Percentiles rank a stretch among this genome's conserved stretches.
phyloP scores from a whole-genome alignment of 2,888 invertebrate genomes.

The Ptychoptera contaminata region DNA sequence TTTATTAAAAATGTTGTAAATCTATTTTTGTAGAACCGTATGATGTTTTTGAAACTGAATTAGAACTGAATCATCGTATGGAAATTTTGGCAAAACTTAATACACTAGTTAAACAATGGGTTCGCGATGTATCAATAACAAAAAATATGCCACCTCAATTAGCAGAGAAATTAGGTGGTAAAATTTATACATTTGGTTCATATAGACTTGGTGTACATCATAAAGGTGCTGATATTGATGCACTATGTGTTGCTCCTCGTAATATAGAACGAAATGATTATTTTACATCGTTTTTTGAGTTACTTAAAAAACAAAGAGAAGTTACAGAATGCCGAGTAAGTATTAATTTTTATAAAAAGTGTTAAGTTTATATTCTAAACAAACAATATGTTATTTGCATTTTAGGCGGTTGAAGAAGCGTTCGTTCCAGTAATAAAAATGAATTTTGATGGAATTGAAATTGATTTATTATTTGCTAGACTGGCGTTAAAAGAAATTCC shows the following conservation, averaged over 20 bases:
- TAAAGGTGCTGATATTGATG: slow-evolving; percentile 97
- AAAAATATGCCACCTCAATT: slow-evolving; percentile 86
- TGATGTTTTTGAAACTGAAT: slow-evolving; percentile 81
- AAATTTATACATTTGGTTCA: slow-evolving; percentile 99
- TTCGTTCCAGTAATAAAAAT: slow-evolving; percentile 99
- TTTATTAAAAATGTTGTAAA: background rate
- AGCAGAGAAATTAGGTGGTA: slow-evolving; percentile 86
- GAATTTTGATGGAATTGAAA: slow-evolving; percentile 97
- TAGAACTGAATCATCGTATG: slow-evolving; percentile 81
- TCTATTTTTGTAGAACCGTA: slow-evolving; percentile 45
- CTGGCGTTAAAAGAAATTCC: slow-evolving; percentile 92
- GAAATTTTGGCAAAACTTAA: slow-evolving; percentile 74
- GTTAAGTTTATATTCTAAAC: too few species aligned
- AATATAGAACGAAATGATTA: slow-evolving; percentile 91
- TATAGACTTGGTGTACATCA: slow-evolving; percentile 92
- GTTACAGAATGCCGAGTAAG: slow-evolving; percentile 53
- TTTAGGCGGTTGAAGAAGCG: slow-evolving; percentile 80
- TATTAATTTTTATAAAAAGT: too few species aligned
- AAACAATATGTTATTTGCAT: slow-evolving; percentile 34
- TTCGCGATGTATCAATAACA: slow-evolving; percentile 69
- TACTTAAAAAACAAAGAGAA: slow-evolving; percentile 74
- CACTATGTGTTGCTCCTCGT: slow-evolving; percentile 90
- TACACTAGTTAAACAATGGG: slow-evolving; percentile 85
- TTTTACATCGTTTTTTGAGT: slow-evolving; percentile 86
- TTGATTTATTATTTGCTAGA: slow-evolving; percentile 94